Base-by-base conservation (phyloP, 2,888 invertebrate species). In the Monochamus alternatus region DNA sequence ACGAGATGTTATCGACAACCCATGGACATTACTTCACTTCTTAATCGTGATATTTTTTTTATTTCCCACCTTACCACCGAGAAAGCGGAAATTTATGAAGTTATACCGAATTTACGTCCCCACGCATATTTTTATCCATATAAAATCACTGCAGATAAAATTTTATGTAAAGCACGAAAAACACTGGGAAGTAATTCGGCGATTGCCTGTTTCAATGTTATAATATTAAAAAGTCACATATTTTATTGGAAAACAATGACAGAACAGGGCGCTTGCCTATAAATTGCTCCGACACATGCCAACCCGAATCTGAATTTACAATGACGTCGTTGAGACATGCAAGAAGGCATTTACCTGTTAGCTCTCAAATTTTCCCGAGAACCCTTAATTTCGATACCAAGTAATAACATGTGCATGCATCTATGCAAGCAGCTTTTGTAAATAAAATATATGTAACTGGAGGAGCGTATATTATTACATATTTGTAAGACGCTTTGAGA, bases 261-360 rank as follows among this genome's bases (percentile, higher is more conserved):
- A 64, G 47, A 64, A 64, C 64, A 30, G 64, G 47, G 47, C 47
- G 64, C 64, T 64, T 73, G 55, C 47, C 69, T 62, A 77, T 79
- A 75, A 80, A 80, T 80, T 78, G 78, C 73, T 67, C 59, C 63
- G 76, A 75, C 79, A 78, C 79, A 80, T 80, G 79, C 75, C 76
- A 78, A 74, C 68, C 58, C 43, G 70, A 76, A 76, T 79, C 66
- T 78, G 78, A 74, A 78, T 78, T 75, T 67, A 69, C 68, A 69
- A 75, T 74, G 75, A 73, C 68, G 60, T 59, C 44, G 64, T 30
- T 47, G 30, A 3, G 64, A 80, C 81, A 82, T 80, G 81, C 80
- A 77, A 82, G 73, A 79, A 80, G 80, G 73, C 81, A 75, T 78
- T 81, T 79, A 79, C 77, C 78, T 81, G 79, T 80, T 81, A 79